Base-by-base conservation (phyloP, 2,888 invertebrate species). In the Atrina japonica region DNA sequence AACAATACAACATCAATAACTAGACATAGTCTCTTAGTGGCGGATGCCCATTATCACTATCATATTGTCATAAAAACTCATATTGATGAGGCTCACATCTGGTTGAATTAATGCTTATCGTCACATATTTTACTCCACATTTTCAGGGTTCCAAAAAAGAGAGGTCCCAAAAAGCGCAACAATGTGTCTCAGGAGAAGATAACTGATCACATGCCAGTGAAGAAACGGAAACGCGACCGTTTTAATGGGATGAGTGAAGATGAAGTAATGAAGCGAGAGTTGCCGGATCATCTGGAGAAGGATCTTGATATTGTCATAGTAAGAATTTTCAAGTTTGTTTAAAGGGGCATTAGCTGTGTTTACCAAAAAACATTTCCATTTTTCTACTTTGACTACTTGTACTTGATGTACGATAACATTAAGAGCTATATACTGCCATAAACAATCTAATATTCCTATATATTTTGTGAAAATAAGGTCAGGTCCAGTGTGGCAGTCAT, bases 221-320 rank as follows among this genome's bases (percentile, higher is more conserved):
- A 96, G 65, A 87, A 83, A 70, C 83, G 79, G 67, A 90, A 88
- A 71, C 77, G 86, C 18, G 89, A 90, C 66, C 65, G 90, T 16
- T 90, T 90, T 75, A 88, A 90, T 56, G 90, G 90, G 5, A 87
- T 98, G 96, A 95, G 96, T 75, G 98, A 98, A 92, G 97, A 97
- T 91, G 98, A 98, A 92, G 97, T 98, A 55, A 94, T 96, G 73
- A 95, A 96, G 88, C 93, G 97, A 87, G 96, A 96, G 81, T 93
- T 99, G 90, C 98, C 98, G 73, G 98, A 99, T 93, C 97, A 98
- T 92, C 93, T 98, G 80, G 93, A 95, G 35, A 94, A 94, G 91
- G 96, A 97, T 93, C 94, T 98, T 91, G 98, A 99, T 93, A 97
- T 98, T 92, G 95, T 98, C 91, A 97, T 98, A 93, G 98, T 98